phyloP scores from a whole-genome alignment of 2,888 invertebrate genomes.

The Drosophila buzzatii region DNA sequence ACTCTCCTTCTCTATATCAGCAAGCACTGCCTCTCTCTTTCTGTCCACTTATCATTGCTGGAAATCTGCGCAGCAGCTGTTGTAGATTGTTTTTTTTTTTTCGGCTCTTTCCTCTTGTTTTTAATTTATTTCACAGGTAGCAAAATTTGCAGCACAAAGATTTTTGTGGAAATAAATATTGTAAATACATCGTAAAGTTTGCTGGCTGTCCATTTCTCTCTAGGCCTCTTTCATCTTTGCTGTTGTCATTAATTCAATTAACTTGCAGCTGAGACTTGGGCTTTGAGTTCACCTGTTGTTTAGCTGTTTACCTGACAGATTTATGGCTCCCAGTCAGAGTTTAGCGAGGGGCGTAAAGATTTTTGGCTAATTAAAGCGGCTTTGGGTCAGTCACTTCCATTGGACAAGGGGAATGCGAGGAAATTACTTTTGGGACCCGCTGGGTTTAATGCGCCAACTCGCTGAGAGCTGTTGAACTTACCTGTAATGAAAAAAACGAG shows the following conservation, averaged over 20 bases:
- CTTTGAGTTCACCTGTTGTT: slow-evolving; percentile 49
- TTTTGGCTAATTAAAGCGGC: slow-evolving; percentile 70
- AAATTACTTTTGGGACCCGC: slow-evolving; percentile 40
- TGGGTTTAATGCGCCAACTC: slow-evolving; percentile 37
- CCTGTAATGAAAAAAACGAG: slow-evolving; percentile 61
- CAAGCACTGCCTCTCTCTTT: slow-evolving; percentile 31
- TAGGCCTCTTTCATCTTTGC: slow-evolving; percentile 67
- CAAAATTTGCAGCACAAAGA: slow-evolving; percentile 19
- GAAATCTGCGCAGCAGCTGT: slow-evolving; percentile 63
- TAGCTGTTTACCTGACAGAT: slow-evolving; percentile 54
- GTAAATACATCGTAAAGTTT: slow-evolving; percentile 65
- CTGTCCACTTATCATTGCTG: slow-evolving; percentile 45
- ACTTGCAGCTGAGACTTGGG: slow-evolving; percentile 41
- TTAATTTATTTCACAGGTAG: slow-evolving; percentile 42
- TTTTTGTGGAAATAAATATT: slow-evolving; percentile 48
- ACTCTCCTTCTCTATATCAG: slow-evolving; percentile 8
- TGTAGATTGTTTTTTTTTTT: slow-evolving; percentile 25
- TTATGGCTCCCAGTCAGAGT: slow-evolving; percentile 39
- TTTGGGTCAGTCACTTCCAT: slow-evolving; percentile 40
- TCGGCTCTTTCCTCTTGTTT: too few relatives aligned
- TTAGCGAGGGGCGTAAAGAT: slow-evolving; percentile 63
- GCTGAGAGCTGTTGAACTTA: slow-evolving; percentile 57
- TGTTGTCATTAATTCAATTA: slow-evolving; percentile 75
- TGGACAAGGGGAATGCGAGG: slow-evolving; percentile 3
- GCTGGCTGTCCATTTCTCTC: slow-evolving; percentile 17